These are phyloP conservation scores for Pundamilia nyererei DNA, from an alignment of 2,113 vertebrate genomes.

Conservation along the genomic window DNA sequence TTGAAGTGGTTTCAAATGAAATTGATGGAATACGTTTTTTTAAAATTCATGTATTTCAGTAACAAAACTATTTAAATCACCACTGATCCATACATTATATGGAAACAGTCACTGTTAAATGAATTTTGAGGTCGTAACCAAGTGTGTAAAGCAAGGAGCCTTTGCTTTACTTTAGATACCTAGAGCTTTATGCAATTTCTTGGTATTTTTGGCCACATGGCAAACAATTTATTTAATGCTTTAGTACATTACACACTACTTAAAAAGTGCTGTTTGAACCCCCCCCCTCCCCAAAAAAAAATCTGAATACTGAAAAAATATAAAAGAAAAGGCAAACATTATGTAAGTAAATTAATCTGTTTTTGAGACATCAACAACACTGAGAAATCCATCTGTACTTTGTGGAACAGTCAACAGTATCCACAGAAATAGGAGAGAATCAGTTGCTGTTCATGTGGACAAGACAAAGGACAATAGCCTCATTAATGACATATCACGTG, in stretches of 20 bases:
- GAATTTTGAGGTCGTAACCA: background rate
- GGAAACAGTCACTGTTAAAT: background rate
- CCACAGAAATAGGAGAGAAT: background rate
- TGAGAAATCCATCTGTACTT: background rate
- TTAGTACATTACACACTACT: background rate
- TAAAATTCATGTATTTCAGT: background rate
- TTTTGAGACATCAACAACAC: background rate
- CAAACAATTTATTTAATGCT: background rate
- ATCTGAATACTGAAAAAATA: background rate
- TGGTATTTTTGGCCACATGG: background rate
- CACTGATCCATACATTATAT: background rate
- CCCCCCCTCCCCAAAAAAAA: background rate
- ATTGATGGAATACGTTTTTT: background rate
- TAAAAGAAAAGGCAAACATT: background rate
- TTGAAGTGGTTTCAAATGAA: background rate
- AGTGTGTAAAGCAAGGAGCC: background rate
- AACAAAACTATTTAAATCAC: background rate
- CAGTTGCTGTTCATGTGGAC: conserved; percentile 23
- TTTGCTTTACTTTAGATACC: background rate
- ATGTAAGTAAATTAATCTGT: background rate
- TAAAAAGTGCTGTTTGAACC: background rate
- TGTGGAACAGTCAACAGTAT: background rate
- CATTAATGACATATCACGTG: conserved; percentile 23
- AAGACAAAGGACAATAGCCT: conserved; percentile 41
- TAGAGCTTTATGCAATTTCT: background rate